Conservation (phyloP, 2,113 vertebrate species). For the Brachyhypopomus occidentalis region DNA sequence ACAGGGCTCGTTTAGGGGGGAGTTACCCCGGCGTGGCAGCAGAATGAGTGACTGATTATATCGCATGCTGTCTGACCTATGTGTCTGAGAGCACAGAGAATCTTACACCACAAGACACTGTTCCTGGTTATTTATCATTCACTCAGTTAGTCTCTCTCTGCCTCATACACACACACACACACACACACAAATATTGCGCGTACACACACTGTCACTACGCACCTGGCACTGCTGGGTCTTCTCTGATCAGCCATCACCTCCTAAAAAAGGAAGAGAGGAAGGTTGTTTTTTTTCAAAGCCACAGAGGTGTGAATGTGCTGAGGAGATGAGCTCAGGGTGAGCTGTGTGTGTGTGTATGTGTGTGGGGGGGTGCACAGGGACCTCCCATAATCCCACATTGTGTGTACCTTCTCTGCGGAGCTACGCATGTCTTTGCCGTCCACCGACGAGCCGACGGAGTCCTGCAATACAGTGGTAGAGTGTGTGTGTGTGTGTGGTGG, state of each 20-base stretch:
- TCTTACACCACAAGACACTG: neutral
- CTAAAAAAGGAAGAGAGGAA: neutral
- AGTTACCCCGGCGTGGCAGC: too few relatives aligned
- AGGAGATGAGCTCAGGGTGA: neutral
- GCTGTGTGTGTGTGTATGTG: neutral
- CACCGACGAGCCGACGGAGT: neutral
- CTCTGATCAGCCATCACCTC: neutral
- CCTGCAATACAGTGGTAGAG: conserved; percentile 3
- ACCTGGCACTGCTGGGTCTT: conserved; percentile 24
- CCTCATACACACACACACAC: conserved; percentile 13
- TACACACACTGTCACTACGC: neutral
- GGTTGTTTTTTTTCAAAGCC: neutral
- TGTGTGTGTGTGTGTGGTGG: neutral
- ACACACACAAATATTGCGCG: neutral
- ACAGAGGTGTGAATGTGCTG: neutral
- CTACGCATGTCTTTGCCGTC: neutral
- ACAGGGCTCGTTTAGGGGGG: too few relatives aligned
- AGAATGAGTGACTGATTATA: neutral
- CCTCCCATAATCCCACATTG: too few relatives aligned
- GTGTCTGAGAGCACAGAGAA: neutral
- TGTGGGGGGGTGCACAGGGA: neutral
- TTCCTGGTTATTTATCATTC: neutral
- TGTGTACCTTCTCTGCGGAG: conserved; percentile 18
- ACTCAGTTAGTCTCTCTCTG: neutral
- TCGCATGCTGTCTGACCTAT: neutral